These are phyloP conservation scores for Chaetura pelagica DNA, from an alignment of 2,113 vertebrate species.

Conservation along the genomic window DNA sequence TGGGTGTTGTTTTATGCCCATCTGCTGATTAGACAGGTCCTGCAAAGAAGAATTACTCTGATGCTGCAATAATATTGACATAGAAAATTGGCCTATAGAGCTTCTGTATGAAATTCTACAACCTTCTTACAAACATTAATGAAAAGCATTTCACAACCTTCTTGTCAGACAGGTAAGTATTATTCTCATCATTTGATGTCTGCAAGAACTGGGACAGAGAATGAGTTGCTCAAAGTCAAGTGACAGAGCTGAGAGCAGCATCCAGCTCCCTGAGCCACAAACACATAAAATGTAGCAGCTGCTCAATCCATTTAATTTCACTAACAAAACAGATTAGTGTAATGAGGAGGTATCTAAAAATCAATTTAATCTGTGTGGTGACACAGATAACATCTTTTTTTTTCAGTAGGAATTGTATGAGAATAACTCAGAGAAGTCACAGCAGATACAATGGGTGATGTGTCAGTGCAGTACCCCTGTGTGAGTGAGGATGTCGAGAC, in stretches of 20 bases:
- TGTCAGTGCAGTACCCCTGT: background rate
- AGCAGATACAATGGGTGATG: background rate
- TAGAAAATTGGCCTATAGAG: background rate
- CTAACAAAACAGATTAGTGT: background rate
- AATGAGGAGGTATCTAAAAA: background rate
- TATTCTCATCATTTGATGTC: background rate
- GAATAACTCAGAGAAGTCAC: background rate
- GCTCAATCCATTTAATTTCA: background rate
- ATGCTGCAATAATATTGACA: background rate
- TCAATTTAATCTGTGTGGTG: background rate
- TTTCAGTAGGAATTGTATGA: background rate
- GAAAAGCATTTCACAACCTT: constrained; percentile 19
- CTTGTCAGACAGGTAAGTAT: background rate
- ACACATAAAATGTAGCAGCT: background rate
- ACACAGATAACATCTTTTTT: background rate
- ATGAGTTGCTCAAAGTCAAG: background rate
- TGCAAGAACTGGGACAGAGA: background rate
- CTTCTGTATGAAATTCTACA: constrained; percentile 1
- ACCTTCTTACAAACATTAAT: background rate
- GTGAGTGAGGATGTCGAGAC: background rate
- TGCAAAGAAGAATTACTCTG: background rate
- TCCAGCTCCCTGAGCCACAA: background rate
- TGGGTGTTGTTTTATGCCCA: background rate
- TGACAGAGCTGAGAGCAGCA: background rate
- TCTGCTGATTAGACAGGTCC: background rate